Percentiles rank a stretch among this genome's conserved stretches.
Evolutionary conservation across 2,888 invertebrate species (phyloP).

Genomic region (Coecobrya sp.): DNA sequence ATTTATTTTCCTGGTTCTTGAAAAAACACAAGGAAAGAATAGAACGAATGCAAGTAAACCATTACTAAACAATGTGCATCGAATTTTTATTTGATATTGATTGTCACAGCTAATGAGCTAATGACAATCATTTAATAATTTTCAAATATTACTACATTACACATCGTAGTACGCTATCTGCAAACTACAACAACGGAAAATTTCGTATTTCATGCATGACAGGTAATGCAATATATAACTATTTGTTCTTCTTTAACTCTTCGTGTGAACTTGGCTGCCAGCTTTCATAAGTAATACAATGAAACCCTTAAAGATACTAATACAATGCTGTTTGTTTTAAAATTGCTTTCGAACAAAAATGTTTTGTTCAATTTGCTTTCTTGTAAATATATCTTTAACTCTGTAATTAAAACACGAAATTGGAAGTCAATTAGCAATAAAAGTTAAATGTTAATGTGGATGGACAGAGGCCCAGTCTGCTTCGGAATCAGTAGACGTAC

Average conservation of each 20-base stretch:
- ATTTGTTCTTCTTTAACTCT: not conserved
- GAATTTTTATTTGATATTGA: not conserved
- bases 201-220: constrained; percentile 36
- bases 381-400: not conserved
- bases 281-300: not conserved
- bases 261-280: not conserved
- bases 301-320: not conserved
- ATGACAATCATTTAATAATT: not conserved
- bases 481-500: constrained; percentile 49
- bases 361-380: constrained; percentile 12
- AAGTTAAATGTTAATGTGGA: constrained; percentile 50
- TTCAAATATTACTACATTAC: not conserved
- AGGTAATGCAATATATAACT: constrained; percentile 39
- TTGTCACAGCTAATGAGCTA: not conserved
- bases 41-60: not conserved
- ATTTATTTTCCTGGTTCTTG: not conserved
- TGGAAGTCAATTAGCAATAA: not conserved
- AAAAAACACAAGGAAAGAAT: constrained; percentile 17
- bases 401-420: not conserved
- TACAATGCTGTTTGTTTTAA: not conserved
- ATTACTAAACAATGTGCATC: not conserved
- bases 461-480: constrained; percentile 74
- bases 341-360: not conserved
- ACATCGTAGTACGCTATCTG: not conserved
- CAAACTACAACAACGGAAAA: not conserved